Base-by-base conservation (phyloP, 1,140 invertebrate genomes). In the Hirudo medicinalis region DNA sequence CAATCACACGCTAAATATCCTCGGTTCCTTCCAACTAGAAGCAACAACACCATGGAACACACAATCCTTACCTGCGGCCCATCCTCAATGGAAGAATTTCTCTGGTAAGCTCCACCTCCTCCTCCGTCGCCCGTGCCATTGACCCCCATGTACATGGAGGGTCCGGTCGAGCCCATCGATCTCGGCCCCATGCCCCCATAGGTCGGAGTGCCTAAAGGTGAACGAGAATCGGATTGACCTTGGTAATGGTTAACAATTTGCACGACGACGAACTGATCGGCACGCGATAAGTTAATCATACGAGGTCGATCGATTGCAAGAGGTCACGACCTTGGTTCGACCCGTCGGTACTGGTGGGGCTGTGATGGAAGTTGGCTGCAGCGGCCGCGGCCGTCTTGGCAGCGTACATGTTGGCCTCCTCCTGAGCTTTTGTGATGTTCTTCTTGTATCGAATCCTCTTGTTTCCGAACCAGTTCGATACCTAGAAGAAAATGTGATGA, bases 401-500 rank as follows among this genome's bases (percentile, higher is more conserved):
- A 75, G 95, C 96, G 82, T 99, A 99, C 76, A 99, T 85, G 84
- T 97, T 98, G 53, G 97, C 96, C 84, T 99, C 97, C 84, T 99
- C 97, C 83, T 99, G 95, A 71, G 95, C 95, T 85, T 99, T 99
- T 75, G 95, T 94, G 76, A 99, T 99, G 83, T 99, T 99, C 86
- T 99, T 99, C 89, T 99, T 99, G 85, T 99, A 99, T 79, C 97
- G 89, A 86, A 99, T 99, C 79, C 97, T 88, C 83, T 99, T 99
- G 85, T 99, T 99, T 75, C 97, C 97, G 82, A 99, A 99, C 97
- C 97, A 99, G 78, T 85, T 85, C 36, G 84, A 85, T 25, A 86
- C 83, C 82, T 84, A 76, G 20, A 76, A 76, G 43, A n/a, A 60
- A 13, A 2, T 17, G 13, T 15, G 11, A 49, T 15, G 43, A 17